Base-by-base conservation (phyloP, 2,888 invertebrate genomes). In the Clanis bilineata region DNA sequence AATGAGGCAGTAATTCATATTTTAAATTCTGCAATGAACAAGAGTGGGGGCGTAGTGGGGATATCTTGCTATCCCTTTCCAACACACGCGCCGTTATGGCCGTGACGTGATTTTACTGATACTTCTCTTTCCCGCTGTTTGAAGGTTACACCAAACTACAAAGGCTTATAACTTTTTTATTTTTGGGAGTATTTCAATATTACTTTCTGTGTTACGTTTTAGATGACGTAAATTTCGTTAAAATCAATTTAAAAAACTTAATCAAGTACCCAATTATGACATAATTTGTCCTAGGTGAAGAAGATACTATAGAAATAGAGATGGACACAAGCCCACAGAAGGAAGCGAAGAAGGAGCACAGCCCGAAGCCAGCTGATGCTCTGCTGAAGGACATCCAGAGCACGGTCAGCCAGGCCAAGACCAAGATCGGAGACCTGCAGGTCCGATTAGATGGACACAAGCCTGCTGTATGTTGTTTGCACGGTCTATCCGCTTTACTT, bases 341-440 rank as follows among this genome's bases (percentile, higher is more conserved):
- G 41, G 74, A 72, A 22, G 58, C 62, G 2, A 80, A 77, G 66
- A 85, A 83, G 64, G 88, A 85, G 18, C 74, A 67, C 61, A 85
- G 87, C 59, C 86, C 90, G 0, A 89, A 89, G 62, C 79, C 89
- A 0, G 71, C 84, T 0, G 90, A 90, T 25, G 83, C 79, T 0
- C 73, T 90, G 15, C 81, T 91, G 18, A 88, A 88, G 62, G 94
- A 94, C 76, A 79, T 94, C 4, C 94, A 94, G 82, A 92, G 86
- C 69, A 92, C 92, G 0, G 93, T 94, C 44, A 90, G 91, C 76
- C 93, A 93, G 63, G 94, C 94, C 59, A 93, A 94, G 83, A 92
- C 90, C 70, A 94, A 93, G 86, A 94, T 94, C 64, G 94, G 94
- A 58, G 94, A 94, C 81, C 92, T 94, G 62, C 94, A 94, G 93